phyloP scores from a whole-genome alignment of 2,888 invertebrate genomes.

The Eutolmus rufibarbis region DNA sequence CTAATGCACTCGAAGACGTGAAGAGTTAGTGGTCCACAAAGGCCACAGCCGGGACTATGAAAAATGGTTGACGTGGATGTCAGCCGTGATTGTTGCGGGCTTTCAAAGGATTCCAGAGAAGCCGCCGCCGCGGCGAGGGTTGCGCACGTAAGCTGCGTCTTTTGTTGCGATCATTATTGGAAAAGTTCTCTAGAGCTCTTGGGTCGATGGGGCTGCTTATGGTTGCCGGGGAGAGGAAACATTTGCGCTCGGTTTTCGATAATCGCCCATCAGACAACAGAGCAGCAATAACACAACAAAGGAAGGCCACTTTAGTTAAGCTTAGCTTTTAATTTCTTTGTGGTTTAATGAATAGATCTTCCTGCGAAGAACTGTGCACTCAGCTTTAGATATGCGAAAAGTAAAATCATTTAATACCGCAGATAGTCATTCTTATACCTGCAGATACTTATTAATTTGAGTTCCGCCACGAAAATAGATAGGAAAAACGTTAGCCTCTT shows the following conservation, averaged over 20 bases:
- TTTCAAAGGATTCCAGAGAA: slow-evolving; percentile 18
- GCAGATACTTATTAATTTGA: too few relatives aligned
- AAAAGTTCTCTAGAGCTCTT: neutral
- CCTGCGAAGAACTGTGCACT: neutral
- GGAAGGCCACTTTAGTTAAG: neutral
- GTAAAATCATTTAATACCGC: too few relatives aligned
- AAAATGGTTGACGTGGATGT: slow-evolving; percentile 20
- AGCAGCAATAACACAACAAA: neutral
- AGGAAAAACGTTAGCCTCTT: too few relatives aligned
- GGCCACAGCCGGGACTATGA: slow-evolving; percentile 12
- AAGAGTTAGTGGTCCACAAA: slow-evolving; percentile 6
- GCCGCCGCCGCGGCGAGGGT: neutral
- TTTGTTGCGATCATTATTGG: neutral
- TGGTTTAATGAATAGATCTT: neutral
- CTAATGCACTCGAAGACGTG: slow-evolving; percentile 29
- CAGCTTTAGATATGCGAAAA: too few relatives aligned
- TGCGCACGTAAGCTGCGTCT: neutral
- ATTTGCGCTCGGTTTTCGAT: neutral
- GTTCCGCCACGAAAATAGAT: too few relatives aligned
- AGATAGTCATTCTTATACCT: too few relatives aligned
- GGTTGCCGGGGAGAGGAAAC: neutral
- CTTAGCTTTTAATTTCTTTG: neutral
- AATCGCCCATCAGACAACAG: neutral
- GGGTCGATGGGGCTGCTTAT: neutral
- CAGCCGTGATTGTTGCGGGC: slow-evolving; percentile 22